Evolutionary conservation across 2,113 vertebrate species (phyloP).

Genomic region (Pygoscelis antarcticus): DNA sequence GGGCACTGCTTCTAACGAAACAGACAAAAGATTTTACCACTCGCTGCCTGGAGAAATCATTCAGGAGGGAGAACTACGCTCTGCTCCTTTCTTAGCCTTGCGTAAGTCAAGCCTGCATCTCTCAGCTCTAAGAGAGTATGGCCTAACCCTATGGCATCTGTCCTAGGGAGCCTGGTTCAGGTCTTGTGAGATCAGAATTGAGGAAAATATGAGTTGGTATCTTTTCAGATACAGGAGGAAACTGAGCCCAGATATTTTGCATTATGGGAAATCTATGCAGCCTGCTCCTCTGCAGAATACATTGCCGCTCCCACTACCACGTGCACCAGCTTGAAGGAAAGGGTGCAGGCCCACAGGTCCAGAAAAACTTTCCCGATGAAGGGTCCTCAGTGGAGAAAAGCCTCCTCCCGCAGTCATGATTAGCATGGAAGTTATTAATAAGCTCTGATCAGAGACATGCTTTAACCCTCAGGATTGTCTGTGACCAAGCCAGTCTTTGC

Average conservation of each 20-base stretch:
- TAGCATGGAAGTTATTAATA: not conserved
- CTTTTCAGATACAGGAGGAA: not conserved
- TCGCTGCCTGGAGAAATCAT: not conserved
- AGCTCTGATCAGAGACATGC: not conserved
- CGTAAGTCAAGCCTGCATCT: not conserved
- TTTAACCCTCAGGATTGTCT: not conserved
- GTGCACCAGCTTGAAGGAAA: not conserved
- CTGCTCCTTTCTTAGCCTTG: not conserved
- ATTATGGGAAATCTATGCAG: not conserved
- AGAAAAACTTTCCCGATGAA: not conserved
- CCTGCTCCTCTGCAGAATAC: not conserved
- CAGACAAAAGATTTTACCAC: not conserved
- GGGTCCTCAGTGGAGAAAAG: not conserved
- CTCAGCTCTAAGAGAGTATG: not conserved
- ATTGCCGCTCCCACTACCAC: not conserved
- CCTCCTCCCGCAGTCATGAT: not conserved
- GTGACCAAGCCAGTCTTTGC: not conserved
- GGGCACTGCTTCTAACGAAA: not conserved
- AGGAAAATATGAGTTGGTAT: not conserved
- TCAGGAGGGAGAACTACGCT: not conserved
- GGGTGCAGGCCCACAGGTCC: rapidly evolving
- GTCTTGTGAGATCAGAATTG: not conserved
- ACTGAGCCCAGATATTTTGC: not conserved
- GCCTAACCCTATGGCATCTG: not conserved
- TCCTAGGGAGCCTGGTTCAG: not conserved